Conservation (phyloP, 2,888 invertebrate genomes). For the Chorisops tibialis region DNA sequence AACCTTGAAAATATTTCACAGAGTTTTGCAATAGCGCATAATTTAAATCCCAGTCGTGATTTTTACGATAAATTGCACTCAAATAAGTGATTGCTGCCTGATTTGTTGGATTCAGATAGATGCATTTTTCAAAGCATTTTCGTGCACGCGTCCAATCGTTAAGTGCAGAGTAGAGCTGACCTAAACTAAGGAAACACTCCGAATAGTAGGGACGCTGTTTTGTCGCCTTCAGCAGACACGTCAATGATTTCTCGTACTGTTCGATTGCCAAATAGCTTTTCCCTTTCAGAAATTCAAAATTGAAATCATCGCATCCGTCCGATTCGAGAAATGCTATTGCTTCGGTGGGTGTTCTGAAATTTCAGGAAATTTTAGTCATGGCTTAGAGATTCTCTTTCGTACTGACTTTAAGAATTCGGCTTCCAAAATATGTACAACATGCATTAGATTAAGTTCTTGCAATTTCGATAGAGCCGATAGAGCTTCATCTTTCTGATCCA, state of each 20-base stretch:
- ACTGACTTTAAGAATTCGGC: conserved; percentile 2
- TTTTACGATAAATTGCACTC: conserved; percentile 69
- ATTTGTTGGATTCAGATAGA: conserved; percentile 67
- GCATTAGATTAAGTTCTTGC: background rate
- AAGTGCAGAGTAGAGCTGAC: conserved; percentile 65
- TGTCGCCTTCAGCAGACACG: conserved; percentile 65
- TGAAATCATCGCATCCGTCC: conserved; percentile 34
- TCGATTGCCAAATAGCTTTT: conserved; percentile 46
- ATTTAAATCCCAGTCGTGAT: conserved; percentile 60
- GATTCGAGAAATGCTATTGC: conserved; percentile 56
- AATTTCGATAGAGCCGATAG: background rate
- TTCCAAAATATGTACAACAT: background rate
- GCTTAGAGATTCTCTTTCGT: background rate
- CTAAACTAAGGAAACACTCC: conserved; percentile 71
- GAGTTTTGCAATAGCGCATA: conserved; percentile 59
- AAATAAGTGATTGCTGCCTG: conserved; percentile 68
- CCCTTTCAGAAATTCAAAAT: conserved; percentile 41
- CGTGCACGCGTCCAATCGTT: conserved; percentile 70
- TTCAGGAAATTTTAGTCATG: background rate
- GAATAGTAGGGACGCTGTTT: conserved; percentile 72
- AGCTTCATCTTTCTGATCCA: background rate
- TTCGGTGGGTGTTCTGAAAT: conserved; percentile 43
- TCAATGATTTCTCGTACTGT: conserved; percentile 60
- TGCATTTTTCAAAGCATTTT: conserved; percentile 81
- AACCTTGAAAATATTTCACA: conserved; percentile 53